These are phyloP conservation scores for Diachasma alloeum DNA, from an alignment of 1,140 invertebrate species.

Conservation along the genomic window DNA sequence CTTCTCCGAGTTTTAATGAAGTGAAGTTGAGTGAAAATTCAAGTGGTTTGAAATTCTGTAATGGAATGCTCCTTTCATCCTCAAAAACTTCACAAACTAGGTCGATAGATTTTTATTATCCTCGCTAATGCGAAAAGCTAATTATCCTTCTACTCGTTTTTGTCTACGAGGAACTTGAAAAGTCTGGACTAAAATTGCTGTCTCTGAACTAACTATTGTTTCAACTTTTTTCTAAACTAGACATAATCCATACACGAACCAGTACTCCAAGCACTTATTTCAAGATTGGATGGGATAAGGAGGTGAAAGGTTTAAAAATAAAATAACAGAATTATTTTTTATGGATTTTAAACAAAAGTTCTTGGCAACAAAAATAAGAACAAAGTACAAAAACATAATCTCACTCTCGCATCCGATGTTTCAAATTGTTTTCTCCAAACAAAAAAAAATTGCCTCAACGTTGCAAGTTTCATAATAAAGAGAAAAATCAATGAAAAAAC, in stretches of 20 bases:
- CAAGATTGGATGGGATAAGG: not conserved
- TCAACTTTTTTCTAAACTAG: not conserved
- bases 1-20: too few relatives aligned
- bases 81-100: not conserved
- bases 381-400: slow-evolving; percentile 60
- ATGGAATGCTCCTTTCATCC: not conserved
- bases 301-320: slow-evolving; percentile 38
- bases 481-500: not conserved
- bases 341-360: slow-evolving; percentile 60
- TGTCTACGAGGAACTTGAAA: not conserved
- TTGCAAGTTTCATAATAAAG: not conserved
- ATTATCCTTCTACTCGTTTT: not conserved
- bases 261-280: not conserved
- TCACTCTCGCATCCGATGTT: slow-evolving; percentile 45
- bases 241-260: not conserved
- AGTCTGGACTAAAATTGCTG: not conserved
- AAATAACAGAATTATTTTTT: slow-evolving; percentile 36
- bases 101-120: not conserved
- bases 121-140: not conserved
- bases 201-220: not conserved
- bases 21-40: too few relatives aligned
- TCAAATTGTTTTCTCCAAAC: not conserved
- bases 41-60: not conserved
- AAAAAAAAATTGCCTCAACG: not conserved
- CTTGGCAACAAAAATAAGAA: slow-evolving; percentile 58